phyloP scores from a whole-genome alignment of 30 jellyfish, hydroid and myxozoan genomes.

The Hydra vulgaris region DNA sequence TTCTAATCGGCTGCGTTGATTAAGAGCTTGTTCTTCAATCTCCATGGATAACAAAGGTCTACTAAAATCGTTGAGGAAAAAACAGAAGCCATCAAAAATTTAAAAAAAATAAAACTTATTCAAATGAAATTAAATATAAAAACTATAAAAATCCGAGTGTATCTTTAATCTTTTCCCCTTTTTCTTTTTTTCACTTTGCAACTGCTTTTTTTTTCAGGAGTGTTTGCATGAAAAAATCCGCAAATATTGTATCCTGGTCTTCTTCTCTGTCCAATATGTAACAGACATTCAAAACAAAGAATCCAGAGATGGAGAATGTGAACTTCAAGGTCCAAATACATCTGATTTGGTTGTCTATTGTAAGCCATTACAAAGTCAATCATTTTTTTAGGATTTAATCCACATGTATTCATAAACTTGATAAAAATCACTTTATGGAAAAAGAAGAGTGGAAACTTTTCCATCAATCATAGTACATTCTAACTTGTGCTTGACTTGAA shows the following conservation, averaged over 20 bases:
- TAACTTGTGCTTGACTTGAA: background rate
- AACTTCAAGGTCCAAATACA: background rate
- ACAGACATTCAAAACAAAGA: background rate
- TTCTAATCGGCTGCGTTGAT: too few species aligned
- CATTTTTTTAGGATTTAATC: background rate
- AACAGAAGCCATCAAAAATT: too few species aligned
- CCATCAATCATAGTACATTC: background rate
- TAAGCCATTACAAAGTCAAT: background rate
- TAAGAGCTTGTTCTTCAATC: too few species aligned
- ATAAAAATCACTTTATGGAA: background rate
- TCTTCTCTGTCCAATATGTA: background rate
- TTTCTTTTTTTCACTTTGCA: background rate
- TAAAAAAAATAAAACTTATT: too few species aligned
- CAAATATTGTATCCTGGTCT: background rate
- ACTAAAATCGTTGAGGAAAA: too few species aligned
- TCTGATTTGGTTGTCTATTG: background rate
- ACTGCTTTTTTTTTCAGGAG: background rate
- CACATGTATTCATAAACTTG: background rate
- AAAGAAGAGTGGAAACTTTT: background rate
- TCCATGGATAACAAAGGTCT: too few species aligned
- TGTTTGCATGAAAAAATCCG: background rate
- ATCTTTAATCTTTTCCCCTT: background rate
- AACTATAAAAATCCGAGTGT: too few species aligned
- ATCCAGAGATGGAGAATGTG: background rate
- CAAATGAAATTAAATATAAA: too few species aligned